Percentiles rank a stretch among this genome's conserved stretches.
phyloP scores from a whole-genome alignment of 2,888 invertebrate species.

The Serripes groenlandicus region DNA sequence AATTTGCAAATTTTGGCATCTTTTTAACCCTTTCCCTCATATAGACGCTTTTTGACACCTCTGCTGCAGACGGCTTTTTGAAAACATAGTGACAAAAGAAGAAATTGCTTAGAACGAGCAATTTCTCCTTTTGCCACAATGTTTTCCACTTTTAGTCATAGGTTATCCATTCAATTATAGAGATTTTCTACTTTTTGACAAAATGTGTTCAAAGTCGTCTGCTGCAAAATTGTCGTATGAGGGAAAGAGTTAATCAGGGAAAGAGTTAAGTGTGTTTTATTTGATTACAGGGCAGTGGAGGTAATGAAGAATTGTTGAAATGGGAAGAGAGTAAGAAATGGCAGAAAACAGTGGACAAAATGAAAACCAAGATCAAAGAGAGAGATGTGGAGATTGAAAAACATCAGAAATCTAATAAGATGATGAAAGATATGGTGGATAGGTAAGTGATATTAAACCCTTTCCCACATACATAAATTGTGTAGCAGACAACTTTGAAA shows the following conservation, averaged over 20 bases:
- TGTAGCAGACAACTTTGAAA: too few relatives aligned
- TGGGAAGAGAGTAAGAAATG: slow-evolving; percentile 86
- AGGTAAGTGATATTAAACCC: slow-evolving; percentile 72
- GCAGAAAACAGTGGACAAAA: slow-evolving; percentile 85
- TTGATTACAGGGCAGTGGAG: slow-evolving; percentile 58
- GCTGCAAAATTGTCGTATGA: not conserved
- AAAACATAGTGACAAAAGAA: too few relatives aligned
- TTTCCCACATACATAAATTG: not conserved
- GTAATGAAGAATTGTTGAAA: slow-evolving; percentile 78
- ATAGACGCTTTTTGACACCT: too few relatives aligned
- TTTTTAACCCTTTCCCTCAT: too few relatives aligned
- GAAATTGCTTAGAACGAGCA: too few relatives aligned
- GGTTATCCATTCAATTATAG: too few relatives aligned
- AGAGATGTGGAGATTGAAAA: slow-evolving; percentile 85
- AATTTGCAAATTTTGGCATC: too few relatives aligned
- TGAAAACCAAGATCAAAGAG: slow-evolving; percentile 83
- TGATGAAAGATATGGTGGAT: slow-evolving; percentile 83
- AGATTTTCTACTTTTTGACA: too few relatives aligned
- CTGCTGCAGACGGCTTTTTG: too few relatives aligned
- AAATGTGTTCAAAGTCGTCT: too few relatives aligned
- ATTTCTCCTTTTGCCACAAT: too few relatives aligned
- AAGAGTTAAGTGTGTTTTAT: not conserved
- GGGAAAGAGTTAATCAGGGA: not conserved
- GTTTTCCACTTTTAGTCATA: too few relatives aligned
- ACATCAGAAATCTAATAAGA: slow-evolving; percentile 79